Base-by-base conservation (phyloP, 2,113 vertebrate species). In the Barbus barbus region DNA sequence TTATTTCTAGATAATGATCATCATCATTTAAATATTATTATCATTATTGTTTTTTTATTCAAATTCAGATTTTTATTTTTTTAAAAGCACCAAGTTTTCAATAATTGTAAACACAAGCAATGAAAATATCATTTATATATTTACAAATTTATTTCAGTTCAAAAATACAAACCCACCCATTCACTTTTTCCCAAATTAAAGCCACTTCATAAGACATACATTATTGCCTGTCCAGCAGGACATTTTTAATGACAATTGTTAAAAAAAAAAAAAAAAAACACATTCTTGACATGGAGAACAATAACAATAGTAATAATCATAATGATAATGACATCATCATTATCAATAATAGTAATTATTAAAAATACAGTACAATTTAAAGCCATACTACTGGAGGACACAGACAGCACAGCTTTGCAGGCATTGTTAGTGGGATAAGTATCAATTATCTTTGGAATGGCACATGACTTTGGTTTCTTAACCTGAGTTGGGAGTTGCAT, bases 171-270 rank as follows among this genome's bases (percentile, higher is more conserved):
- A 91, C 91, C 88, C 84, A 85, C 89, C 92, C 92, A 88, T 94
- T 93, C 93, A 92, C 91, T 91, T 87, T 90, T 84, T 89, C 91
- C 89, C 91, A 92, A 93, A 92, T 94, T 92, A 94, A 93, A 92
- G 92, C 91, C 93, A 93, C 91, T 92, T 93, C 92, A 82, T 83
- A 31, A 73, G 88, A 92, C 91, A 91, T 91, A 86, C 91, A 87
- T 90, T 91, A 92, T 92, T 94, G 93, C 93, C 94, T 94, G 94
- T 93, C 94, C 94, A 94, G 94, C 94, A 95, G 94, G 93, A 94
- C 93, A 65, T 92, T 90, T 81, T 91, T 92, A 93, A 93, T 94
- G 92, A 92, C 92, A 92, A 92, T 71, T 91, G 90, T 92, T 80
- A 75, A 78, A 33, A 58, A 38, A 5, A 75, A 78, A 33, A 58